Percentiles rank a stretch among this genome's conserved stretches.
phyloP scores from a whole-genome alignment of 64 coral and sea anemone species.

The Trachythela sp. region DNA sequence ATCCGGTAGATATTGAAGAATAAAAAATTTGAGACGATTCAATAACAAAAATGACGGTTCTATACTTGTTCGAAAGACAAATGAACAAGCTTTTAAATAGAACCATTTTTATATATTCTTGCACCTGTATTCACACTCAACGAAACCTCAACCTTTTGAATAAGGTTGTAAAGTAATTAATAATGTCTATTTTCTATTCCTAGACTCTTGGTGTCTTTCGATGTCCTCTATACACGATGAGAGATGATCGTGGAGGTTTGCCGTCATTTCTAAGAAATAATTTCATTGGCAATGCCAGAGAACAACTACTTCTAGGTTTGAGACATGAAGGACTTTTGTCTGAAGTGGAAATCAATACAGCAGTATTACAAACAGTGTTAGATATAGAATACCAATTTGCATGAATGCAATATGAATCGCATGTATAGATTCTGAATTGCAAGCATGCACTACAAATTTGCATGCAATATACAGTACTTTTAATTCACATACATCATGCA shows the following conservation, averaged over 20 bases:
- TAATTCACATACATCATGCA: too few species aligned
- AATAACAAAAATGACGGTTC: too few species aligned
- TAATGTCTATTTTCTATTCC: background rate
- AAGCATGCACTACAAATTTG: too few species aligned
- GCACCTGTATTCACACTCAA: background rate
- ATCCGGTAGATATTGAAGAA: too few species aligned
- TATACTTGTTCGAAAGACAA: too few species aligned
- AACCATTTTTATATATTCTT: too few species aligned
- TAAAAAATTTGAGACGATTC: too few species aligned
- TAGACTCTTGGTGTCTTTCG: slow-evolving; percentile 79
- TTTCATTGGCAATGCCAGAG: slow-evolving; percentile 86
- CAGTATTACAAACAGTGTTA: background rate
- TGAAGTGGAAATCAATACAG: slow-evolving; percentile 62
- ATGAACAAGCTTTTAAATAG: too few species aligned
- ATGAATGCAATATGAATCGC: too few species aligned
- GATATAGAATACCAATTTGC: too few species aligned
- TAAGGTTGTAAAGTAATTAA: background rate
- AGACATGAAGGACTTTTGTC: slow-evolving; percentile 60
- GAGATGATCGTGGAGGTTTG: slow-evolving; percentile 70
- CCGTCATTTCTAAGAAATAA: slow-evolving; percentile 83
- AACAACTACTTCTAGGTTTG: slow-evolving; percentile 83
- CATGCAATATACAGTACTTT: too few species aligned
- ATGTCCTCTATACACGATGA: slow-evolving; percentile 76
- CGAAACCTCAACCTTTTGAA: background rate
- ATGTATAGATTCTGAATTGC: too few species aligned